Evolutionary conservation across 92 coral and sea anemone species (phyloP), one percentile per base, ranked within the genome.

Genomic region (Umimayanthus chanpuru): DNA sequence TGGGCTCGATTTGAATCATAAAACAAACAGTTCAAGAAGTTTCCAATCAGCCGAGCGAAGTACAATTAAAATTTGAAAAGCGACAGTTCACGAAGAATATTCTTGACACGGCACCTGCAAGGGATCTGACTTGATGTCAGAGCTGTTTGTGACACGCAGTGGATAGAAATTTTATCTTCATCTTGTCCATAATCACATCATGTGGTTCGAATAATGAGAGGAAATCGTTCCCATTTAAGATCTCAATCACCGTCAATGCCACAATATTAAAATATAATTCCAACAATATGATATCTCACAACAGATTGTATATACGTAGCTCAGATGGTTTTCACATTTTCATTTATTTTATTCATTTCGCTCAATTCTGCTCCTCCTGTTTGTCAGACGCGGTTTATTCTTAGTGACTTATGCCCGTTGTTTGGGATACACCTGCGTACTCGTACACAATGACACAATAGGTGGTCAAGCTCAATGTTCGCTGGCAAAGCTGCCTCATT

Each of bases 401-500:
- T 64, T 41, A 38, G 73, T 40, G 53, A 64, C 85, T 81, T 61
- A 64, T 65, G 75, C 9, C 36, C 53, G 75, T 81, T 81, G 73
- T 38, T 32, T 81, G 39, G 26, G 66, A 40, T 36, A 47, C 85
- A 81, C 85, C 85, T 81, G 85, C 85, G 85, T 28, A 30, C n/a
- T 25, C 16, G 32, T 21, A 81, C 15, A 81, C 85, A 81, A 41
- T 32, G 50, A 81, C 76, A 81, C 75, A 81, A 81, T 81, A 26
- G 85, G 85, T 64, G 36, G 49, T 61, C 82, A 81, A 73, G 8
- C 79, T 75, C 44, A 75, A 39, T 41, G 73, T 38, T 65, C 85
- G 56, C 73, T 64, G 30, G 56, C 85, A 81, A 67, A 12, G 68
- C 6, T 20, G 16, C 73, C 5, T 81, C 85, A 81, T 81, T 81